Base-by-base conservation (phyloP, 2,113 vertebrate species). In the Psittacara wagleri region DNA sequence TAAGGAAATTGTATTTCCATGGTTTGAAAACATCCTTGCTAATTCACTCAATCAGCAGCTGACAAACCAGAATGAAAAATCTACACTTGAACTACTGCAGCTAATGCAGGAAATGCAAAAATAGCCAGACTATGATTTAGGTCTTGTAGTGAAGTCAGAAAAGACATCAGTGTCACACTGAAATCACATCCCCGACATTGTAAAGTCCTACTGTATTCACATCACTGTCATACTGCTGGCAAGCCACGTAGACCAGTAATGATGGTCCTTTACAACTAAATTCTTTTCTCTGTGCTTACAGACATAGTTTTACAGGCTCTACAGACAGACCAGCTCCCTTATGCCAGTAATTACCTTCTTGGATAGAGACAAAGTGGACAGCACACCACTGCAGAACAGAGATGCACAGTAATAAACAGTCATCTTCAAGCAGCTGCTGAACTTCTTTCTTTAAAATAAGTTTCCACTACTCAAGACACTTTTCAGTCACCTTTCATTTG, bases 181-280 rank as follows among this genome's bases (percentile, higher is more conserved):
- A 96, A 96, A 95, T 94, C 91, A 87, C 92, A 95, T 92, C 91
- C 87, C 89, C 94, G 77, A 80, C 86, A 62, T n/a, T 78, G 77
- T 70, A 9, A 88, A 94, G 92, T 96, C 89, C 88, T 70, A 55
- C 88, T 93, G 89, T 64, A 88, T 83, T 91, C 91, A 61, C 85
- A 88, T 95, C 90, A 78, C 79, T 92, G 83, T 94, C 92, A 94
- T 39, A 9, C 75, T 74, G 73, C 83, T 92, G 83, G 88, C 74
- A 81, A 92, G 90, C 77, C 74, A 20, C 86, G 85, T 54, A 84
- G 86, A 66, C 70, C 74, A 77, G 90, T 83, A 93, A 70, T 57
- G 89, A 94, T 10, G 57, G 81, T 55, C 69, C 76, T 93, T 74
- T 4, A 69, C 49, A 57, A 49, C 80, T 41, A 10, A 92, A 66